Conservation (phyloP, 1,140 invertebrate species). For the Camponotus pennsylvanicus region DNA sequence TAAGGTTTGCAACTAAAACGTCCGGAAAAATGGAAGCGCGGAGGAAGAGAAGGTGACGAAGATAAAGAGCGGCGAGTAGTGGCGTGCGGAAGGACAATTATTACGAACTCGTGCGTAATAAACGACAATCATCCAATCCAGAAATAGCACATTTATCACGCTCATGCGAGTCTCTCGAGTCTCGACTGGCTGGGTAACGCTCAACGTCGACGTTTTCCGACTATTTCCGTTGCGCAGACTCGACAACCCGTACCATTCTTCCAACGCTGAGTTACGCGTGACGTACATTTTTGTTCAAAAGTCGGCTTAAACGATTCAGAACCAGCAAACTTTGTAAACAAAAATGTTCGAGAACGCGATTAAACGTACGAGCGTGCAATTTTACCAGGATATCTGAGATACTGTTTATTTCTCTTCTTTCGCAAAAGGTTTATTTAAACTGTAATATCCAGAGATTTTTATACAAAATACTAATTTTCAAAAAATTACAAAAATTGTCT, state of each 20-base stretch:
- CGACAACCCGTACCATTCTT: conserved; percentile 12
- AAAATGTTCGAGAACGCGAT: background rate
- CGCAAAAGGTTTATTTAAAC: background rate
- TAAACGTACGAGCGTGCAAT: background rate
- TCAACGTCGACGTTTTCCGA: conserved; percentile 25
- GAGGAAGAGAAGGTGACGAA: background rate
- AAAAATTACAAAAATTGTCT: background rate
- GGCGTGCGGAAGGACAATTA: conserved; percentile 61
- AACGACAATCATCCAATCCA: conserved; percentile 61
- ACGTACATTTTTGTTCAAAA: conserved; percentile 20
- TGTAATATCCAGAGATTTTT: background rate
- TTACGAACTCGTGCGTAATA: conserved; percentile 49
- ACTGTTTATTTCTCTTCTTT: background rate
- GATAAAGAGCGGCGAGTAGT: background rate
- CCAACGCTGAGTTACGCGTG: conserved; percentile 46
- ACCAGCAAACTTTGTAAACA: background rate
- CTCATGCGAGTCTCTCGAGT: conserved; percentile 16
- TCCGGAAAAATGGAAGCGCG: background rate
- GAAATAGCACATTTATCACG: conserved; percentile 56
- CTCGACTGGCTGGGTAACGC: background rate
- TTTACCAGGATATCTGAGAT: background rate
- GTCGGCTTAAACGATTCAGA: background rate
- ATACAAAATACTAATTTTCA: background rate
- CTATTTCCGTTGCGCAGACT: conserved; percentile 32
- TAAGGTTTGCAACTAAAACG: conserved; percentile 7